Base-by-base conservation (phyloP, 2,113 vertebrate genomes). In the Pterophyllum scalare region DNA sequence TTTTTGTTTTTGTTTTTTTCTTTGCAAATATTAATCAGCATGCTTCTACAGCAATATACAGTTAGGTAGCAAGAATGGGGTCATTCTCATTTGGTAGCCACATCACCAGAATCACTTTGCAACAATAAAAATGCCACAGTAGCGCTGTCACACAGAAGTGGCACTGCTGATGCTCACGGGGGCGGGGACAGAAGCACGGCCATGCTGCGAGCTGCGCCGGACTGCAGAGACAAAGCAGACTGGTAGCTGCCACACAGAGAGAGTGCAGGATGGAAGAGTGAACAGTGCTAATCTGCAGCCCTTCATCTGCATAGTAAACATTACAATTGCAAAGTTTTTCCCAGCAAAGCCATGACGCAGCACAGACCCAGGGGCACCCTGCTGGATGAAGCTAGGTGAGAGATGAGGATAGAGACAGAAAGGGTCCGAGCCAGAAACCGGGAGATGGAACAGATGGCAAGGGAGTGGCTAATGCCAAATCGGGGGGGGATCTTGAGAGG, bases 301-400 rank as follows among this genome's bases (percentile, higher is more conserved):
- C 93, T 97, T 94, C 81, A 94, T 97, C 96, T 98, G 97, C 98
- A 99, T 97, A 98, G 97, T 97, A 96, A 93, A 95, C 96, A 93
- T 94, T 94, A 94, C 97, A 94, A 94, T 96, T 96, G 94, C 93
- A 96, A 91, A 89, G 89, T 78, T 85, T 67, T 88, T 59, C 86
- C 86, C 62, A 75, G 85, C 84, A 74, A 91, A 92, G 85, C 93
- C 89, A 83, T 72, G 83, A 93, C 70, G 87, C 54, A 52, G 77
- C 58, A 83, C 78, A 79, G 81, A 83, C 35, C 54, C 77, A 57
- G 83, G 87, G 84, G 86, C 88, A 54, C 76, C 60, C 83, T 56
- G 58, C 82, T 78, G 80, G 81, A 62, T 67, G 76, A 77, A 85
- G 88, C 80, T 79, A 67, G 80, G 85, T 79, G 43, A 81, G 38